Conservation (phyloP, 2,888 invertebrate species). For the Coremacera marginata region DNA sequence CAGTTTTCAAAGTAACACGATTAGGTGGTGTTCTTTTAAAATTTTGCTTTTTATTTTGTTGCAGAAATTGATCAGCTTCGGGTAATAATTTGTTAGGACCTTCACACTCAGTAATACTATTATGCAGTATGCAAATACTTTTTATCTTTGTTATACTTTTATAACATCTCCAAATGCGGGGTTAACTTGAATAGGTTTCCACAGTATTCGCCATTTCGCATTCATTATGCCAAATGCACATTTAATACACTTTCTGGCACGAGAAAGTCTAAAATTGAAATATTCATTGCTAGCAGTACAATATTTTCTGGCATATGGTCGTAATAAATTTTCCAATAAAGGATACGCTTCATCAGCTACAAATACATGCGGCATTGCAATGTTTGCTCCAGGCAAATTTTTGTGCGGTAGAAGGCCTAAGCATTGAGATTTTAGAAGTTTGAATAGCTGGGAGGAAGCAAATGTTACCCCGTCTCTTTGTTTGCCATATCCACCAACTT, state of each 20-base stretch:
- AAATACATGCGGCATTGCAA: too few relatives aligned
- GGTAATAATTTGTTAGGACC: too few relatives aligned
- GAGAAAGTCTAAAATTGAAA: slow-evolving; percentile 33
- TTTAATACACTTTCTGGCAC: slow-evolving; percentile 35
- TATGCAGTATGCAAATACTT: not conserved
- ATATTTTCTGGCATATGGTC: slow-evolving; percentile 33
- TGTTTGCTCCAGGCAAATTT: slow-evolving; percentile 11
- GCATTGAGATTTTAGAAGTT: slow-evolving; percentile 7
- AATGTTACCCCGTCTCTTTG: not conserved
- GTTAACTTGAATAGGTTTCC: slow-evolving; percentile 21
- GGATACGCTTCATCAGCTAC: slow-evolving; percentile 6
- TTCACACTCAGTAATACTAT: not conserved
- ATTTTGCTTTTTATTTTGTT: not conserved
- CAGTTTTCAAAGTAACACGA: too few relatives aligned
- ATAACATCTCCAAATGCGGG: not conserved
- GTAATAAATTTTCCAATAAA: slow-evolving; percentile 19
- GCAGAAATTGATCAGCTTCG: not conserved
- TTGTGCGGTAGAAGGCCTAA: not conserved
- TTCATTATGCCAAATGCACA: slow-evolving; percentile 44
- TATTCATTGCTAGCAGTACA: slow-evolving; percentile 26
- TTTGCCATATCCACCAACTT: too few relatives aligned
- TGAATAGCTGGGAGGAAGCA: not conserved
- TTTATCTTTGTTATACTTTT: not conserved
- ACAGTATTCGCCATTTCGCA: slow-evolving; percentile 28
- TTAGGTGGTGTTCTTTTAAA: not conserved